Conservation (phyloP, 2,113 vertebrate species). For the Thamnaconus septentrionalis region DNA sequence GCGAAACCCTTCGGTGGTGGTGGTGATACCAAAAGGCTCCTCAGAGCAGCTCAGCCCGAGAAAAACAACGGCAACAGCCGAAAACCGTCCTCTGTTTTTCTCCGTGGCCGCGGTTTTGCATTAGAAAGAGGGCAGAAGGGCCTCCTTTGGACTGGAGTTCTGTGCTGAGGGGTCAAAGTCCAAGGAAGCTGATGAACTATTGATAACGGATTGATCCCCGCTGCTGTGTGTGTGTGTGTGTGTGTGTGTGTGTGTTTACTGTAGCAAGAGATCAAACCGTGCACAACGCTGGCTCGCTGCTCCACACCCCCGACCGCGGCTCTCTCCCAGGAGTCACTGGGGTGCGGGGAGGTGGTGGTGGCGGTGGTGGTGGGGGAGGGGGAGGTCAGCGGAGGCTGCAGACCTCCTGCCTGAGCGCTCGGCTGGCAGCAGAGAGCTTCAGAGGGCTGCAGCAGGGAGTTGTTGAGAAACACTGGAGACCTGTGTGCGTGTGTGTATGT, state of each 20-base stretch:
- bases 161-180: conserved; percentile 21
- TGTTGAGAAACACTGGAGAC: conserved; percentile 45
- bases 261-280: conserved; percentile 42
- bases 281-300: conserved; percentile 19
- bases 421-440: conserved; percentile 50
- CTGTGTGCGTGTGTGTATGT: conserved; percentile 17
- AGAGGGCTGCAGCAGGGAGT: conserved; percentile 25
- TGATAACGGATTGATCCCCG: conserved; percentile 38
- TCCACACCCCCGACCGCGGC: conserved; percentile 26
- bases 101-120: not conserved
- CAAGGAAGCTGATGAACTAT: conserved; percentile 37
- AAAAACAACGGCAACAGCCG: conserved; percentile 1
- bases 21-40: not conserved
- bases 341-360: not conserved
- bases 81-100: too few relatives aligned
- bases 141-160: not conserved
- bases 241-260: conserved; percentile 37
- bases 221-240: conserved; percentile 35
- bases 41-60: not conserved
- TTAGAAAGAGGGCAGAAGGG: conserved; percentile 8
- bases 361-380: too few relatives aligned
- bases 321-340: conserved; percentile 47
- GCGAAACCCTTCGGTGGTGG: too few relatives aligned
- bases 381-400: conserved; percentile 49
- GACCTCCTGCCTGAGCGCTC: conserved; percentile 61